phyloP scores from a whole-genome alignment of 92 coral and sea anemone species.

The Zoanthus sansibaricus region DNA sequence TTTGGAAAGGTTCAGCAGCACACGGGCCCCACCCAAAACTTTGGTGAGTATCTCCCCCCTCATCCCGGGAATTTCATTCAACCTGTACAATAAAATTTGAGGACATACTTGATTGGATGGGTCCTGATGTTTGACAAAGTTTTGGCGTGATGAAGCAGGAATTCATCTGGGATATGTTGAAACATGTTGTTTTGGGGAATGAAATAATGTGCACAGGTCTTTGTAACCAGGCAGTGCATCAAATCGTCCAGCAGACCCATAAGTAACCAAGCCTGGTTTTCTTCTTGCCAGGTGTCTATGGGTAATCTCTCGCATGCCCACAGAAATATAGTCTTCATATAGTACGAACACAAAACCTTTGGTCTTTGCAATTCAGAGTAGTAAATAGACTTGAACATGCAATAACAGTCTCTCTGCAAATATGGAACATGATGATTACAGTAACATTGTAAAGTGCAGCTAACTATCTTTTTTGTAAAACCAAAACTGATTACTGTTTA shows the following conservation, averaged over 20 bases:
- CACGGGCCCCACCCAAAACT: too few relatives aligned
- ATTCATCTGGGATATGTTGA: constrained; percentile 59
- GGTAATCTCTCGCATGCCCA: constrained; percentile 71
- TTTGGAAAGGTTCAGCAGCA: too few relatives aligned
- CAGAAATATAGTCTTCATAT: constrained; percentile 64
- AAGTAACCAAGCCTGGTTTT: constrained; percentile 55
- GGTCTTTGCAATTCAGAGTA: constrained; percentile 52
- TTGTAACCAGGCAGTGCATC: constrained; percentile 62
- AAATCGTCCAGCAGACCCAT: constrained; percentile 65
- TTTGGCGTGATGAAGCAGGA: constrained; percentile 53
- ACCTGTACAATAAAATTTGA: background rate
- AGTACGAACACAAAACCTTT: constrained; percentile 58
- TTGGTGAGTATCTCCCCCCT: too few relatives aligned
- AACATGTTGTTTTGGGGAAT: constrained; percentile 63
- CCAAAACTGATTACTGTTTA: too few relatives aligned
- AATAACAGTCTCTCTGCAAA: constrained; percentile 31
- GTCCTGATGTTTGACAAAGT: constrained; percentile 45
- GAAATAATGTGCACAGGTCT: constrained; percentile 59
- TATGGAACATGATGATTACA: background rate
- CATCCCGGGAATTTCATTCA: background rate
- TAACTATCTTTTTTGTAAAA: too few relatives aligned
- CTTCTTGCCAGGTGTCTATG: constrained; percentile 48
- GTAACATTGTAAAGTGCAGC: background rate
- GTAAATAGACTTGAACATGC: constrained; percentile 57
- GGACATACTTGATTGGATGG: constrained; percentile 45